Conservation (phyloP, 2,888 invertebrate species). For the Andrena fulva region DNA sequence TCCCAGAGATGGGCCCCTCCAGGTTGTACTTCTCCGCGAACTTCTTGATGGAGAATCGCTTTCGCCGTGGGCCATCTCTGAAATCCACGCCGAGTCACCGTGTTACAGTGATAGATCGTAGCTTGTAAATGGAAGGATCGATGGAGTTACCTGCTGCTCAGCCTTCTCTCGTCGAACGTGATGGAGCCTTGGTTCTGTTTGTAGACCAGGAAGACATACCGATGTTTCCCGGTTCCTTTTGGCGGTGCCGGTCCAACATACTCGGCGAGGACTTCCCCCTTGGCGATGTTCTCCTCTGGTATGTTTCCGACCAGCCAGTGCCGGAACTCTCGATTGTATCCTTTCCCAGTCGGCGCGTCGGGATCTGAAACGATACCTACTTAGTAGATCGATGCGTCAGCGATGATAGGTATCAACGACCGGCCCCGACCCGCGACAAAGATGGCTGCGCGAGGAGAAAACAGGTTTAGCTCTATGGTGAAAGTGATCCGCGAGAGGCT, state of each 20-base stretch:
- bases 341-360: constrained; percentile 78
- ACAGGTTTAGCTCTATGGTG: constrained; percentile 73
- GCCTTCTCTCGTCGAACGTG: constrained; percentile 82
- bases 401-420: neutral
- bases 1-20: constrained; percentile 88
- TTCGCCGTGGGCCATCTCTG: constrained; percentile 85
- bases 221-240: constrained; percentile 78
- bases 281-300: constrained; percentile 82
- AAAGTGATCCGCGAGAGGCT: constrained; percentile 62
- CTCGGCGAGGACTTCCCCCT: constrained; percentile 82
- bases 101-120: neutral
- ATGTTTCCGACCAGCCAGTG: constrained; percentile 84
- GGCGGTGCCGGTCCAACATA: constrained; percentile 83
- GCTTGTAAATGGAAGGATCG: neutral
- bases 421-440: neutral
- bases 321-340: constrained; percentile 81
- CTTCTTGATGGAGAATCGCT: constrained; percentile 87
- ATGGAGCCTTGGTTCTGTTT: constrained; percentile 83
- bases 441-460: constrained; percentile 50
- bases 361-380: constrained; percentile 75
- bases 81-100: neutral
- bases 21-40: constrained; percentile 87
- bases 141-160: constrained; percentile 74
- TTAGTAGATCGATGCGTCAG: neutral
- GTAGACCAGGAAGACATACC: constrained; percentile 82